Conservation (phyloP, 1,140 invertebrate genomes). For the Orius insidiosus region DNA sequence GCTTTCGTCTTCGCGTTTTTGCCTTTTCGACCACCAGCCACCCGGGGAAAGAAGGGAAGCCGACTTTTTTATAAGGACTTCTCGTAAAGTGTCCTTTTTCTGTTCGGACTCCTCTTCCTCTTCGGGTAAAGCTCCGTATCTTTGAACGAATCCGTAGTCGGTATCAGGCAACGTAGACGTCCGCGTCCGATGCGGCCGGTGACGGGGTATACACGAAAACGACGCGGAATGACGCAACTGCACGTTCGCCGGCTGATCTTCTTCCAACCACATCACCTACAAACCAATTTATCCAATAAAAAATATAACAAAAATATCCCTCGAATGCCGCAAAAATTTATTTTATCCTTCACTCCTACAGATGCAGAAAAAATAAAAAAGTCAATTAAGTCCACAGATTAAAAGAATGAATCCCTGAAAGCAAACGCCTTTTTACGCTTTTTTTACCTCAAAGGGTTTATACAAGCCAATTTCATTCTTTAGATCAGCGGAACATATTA, state of each 20-base stretch:
- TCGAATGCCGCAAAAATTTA: neutral
- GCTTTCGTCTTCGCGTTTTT: constrained; percentile 18
- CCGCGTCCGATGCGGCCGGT: constrained; percentile 27
- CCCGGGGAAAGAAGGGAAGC: constrained; percentile 29
- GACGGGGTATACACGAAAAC: constrained; percentile 30
- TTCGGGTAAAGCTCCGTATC: constrained; percentile 18
- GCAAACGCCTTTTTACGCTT: no score
- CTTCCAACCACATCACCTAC: constrained; percentile 10
- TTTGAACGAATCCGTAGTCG: constrained; percentile 22
- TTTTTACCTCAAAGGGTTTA: no score
- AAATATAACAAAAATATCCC: neutral
- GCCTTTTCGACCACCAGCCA: constrained; percentile 22
- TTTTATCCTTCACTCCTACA: neutral
- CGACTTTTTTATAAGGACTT: constrained; percentile 26
- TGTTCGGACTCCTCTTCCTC: constrained; percentile 19
- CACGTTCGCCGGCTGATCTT: constrained; percentile 11
- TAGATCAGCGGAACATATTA: no score
- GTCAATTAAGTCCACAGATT: no score
- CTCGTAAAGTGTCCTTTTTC: constrained; percentile 25
- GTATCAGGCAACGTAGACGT: constrained; percentile 29
- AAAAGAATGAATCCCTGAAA: no score
- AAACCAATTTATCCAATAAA: neutral
- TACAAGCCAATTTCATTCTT: no score
- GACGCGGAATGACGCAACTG: constrained; percentile 32
- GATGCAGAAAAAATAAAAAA: no score